Conservation (phyloP, 2,888 invertebrate genomes). For the Chouioia cunea region DNA sequence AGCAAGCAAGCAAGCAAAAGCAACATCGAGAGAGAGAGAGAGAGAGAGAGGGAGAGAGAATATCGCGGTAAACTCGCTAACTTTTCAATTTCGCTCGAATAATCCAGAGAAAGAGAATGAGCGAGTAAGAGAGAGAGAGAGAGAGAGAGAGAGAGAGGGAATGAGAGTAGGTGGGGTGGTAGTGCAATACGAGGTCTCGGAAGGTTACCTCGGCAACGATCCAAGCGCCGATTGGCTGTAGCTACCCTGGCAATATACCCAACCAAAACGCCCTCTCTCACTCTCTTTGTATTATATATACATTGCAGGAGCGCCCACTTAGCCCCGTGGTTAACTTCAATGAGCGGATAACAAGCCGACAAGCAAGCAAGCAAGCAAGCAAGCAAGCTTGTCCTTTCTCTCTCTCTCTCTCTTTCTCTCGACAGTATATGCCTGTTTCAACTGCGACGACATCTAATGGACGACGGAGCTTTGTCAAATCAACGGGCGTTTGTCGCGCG, state of each 20-base stretch:
- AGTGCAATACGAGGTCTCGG: neutral
- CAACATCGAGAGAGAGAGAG: no score
- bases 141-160: conserved; percentile 5
- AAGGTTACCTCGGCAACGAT: conserved; percentile 68
- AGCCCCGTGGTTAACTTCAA: conserved; percentile 69
- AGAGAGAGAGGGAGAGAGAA: no score
- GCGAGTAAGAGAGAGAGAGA: conserved; percentile 29
- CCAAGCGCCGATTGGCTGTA: conserved; percentile 65
- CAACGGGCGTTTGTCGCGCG: conserved; percentile 63
- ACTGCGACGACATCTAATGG: neutral
- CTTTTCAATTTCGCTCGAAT: conserved; percentile 69
- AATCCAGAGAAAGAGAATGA: conserved; percentile 52
- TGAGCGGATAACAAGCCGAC: conserved; percentile 67
- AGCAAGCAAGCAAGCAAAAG: no score
- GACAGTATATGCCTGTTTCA: neutral
- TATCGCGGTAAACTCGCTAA: conserved; percentile 52
- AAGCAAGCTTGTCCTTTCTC: neutral
- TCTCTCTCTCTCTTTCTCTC: neutral
- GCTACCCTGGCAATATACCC: conserved; percentile 43
- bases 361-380: neutral
- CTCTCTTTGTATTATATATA: neutral
- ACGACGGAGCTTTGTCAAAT: conserved; percentile 64
- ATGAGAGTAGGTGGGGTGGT: conserved; percentile 31
- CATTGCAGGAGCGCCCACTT: conserved; percentile 54
- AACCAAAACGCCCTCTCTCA: conserved; percentile 49